These are phyloP conservation scores for Chironomus tentans DNA, from an alignment of 2,888 invertebrate species.

Conservation along the genomic window DNA sequence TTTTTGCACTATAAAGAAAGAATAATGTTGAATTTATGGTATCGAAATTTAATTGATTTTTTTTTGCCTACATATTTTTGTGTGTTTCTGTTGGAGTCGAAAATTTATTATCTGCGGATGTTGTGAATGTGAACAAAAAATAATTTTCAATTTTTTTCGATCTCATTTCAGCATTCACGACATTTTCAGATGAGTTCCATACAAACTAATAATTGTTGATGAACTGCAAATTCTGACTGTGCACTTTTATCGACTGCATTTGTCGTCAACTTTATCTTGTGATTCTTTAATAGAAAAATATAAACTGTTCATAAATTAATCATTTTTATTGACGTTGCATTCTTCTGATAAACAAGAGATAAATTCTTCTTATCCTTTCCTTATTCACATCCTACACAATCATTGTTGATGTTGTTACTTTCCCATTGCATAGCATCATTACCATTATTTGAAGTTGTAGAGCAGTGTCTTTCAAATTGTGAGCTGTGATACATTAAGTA, in stretches of 20 bases:
- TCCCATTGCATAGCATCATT: no score
- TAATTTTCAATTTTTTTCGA: neutral
- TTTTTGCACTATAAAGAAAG: neutral
- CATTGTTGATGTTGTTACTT: neutral
- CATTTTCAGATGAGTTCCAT: no score
- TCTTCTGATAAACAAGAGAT: neutral
- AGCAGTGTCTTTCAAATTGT: no score
- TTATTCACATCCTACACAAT: neutral
- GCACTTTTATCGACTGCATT: no score
- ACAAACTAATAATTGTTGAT: no score
- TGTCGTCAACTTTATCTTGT: no score
- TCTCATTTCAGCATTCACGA: neutral
- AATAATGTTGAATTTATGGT: constrained; percentile 4
- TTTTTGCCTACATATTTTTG: neutral
- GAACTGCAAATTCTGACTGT: no score
- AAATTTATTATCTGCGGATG: neutral
- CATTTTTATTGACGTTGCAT: neutral
- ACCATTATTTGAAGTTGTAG: no score
- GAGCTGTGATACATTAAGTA: no score
- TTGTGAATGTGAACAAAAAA: neutral
- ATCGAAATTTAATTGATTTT: constrained; percentile 15
- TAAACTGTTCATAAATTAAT: constrained; percentile 19
- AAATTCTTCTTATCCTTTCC: no score
- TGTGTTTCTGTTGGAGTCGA: neutral
- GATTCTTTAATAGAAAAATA: neutral